Evolutionary conservation across 2,888 invertebrate species (phyloP), one percentile per base, ranked within the genome.

Genomic region (Omphaloscelis lunosa): DNA sequence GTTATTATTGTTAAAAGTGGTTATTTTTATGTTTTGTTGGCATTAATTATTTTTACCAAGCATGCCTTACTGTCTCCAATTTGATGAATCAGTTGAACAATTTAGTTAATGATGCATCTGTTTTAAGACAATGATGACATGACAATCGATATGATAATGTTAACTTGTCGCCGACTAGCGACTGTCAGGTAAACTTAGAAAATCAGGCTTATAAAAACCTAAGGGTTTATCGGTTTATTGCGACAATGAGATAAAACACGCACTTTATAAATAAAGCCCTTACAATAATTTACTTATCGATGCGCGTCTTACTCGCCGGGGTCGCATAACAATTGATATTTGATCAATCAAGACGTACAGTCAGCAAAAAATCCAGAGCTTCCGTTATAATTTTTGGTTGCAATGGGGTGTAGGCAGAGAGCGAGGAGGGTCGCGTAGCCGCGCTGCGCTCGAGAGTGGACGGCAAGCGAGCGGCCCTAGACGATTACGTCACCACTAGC

Each of bases 361-460:
- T 41, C 17, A 27, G n/a, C 58, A 65, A 66, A 74, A 88, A 85
- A 80, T 92, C 92, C 92, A 90, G 92, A 91, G 88, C 89, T 91
- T 89, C 85, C 73, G 53, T 72, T 89, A 87, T 81, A 85, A 77
- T 72, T 86, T 86, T 89, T 85, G 72, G 89, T 94, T 93, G 87
- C 80, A 84, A 91, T 93, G 92, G 92, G 87, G 86, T 88, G 77
- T 97, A 98, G 98, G 98, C 97, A 94, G 97, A 97, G 95, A 97
- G 97, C 92, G 98, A 98, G 94, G 97, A 97, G 94, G 96, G 96
- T 87, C 97, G 97, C 93, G 97, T 97, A 93, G 95, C 97, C 86
- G 97, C 97, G 72, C 95, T 97, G 90, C 96, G 97, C 89, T 92
- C 94, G 62, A 96, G 97, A 90, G 94, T 97, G 86, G 97, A 96